phyloP scores from a whole-genome alignment of 2,888 invertebrate species.

The Apantesis nais region DNA sequence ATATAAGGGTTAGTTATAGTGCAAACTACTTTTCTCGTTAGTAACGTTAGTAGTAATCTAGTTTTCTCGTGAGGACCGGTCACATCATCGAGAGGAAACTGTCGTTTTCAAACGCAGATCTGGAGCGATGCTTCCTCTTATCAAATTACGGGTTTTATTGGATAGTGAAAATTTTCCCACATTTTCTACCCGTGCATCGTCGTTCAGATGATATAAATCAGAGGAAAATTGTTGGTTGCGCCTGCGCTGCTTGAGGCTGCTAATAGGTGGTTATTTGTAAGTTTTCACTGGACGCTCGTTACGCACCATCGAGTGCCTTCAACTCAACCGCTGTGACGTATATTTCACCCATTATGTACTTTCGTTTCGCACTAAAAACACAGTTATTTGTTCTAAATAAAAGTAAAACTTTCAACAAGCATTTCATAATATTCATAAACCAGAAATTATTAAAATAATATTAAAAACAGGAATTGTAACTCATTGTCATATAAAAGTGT shows the following conservation, averaged over 20 bases:
- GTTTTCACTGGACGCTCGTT: slow-evolving; percentile 81
- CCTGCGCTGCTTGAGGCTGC: slow-evolving; percentile 70
- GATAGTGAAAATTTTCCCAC: slow-evolving; percentile 83
- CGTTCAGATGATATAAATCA: slow-evolving; percentile 82
- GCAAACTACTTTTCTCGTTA: slow-evolving; percentile 76
- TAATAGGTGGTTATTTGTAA: slow-evolving; percentile 80
- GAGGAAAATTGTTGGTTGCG: slow-evolving; percentile 78
- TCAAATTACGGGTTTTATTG: slow-evolving; percentile 78
- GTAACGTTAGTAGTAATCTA: too few relatives aligned
- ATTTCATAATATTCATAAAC: slow-evolving; percentile 25
- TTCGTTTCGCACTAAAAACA: slow-evolving; percentile 39
- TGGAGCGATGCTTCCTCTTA: slow-evolving; percentile 81
- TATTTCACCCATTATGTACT: slow-evolving; percentile 43
- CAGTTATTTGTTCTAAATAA: slow-evolving; percentile 13
- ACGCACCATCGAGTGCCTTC: slow-evolving; percentile 68
- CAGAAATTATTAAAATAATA: slow-evolving; percentile 28
- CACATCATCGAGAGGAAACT: slow-evolving; percentile 77
- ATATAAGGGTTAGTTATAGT: slow-evolving; percentile 65
- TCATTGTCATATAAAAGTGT: slow-evolving; percentile 39
- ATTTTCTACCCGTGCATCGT: slow-evolving; percentile 77
- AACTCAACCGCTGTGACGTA: slow-evolving; percentile 54
- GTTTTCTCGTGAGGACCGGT: slow-evolving; percentile 79
- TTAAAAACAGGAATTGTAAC: slow-evolving; percentile 37
- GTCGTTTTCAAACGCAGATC: slow-evolving; percentile 79
- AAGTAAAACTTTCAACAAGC: slow-evolving; percentile 36